Conservation (phyloP, 2,888 invertebrate species). For the Lydus trimaculatus region DNA sequence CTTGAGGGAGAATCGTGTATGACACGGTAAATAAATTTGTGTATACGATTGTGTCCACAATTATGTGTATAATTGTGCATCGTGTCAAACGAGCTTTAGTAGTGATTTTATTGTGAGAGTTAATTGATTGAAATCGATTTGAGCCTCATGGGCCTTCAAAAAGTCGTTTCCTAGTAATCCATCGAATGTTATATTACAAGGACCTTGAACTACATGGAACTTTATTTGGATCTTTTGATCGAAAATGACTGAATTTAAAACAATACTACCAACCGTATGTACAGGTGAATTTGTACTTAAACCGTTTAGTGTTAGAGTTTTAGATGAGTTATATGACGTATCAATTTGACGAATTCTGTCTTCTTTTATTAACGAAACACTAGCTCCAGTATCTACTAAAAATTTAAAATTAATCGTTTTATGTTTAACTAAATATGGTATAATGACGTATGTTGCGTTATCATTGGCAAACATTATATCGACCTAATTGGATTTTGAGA, state of each 20-base stretch:
- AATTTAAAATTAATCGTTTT: slow-evolving; percentile 27
- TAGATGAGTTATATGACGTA: slow-evolving; percentile 10
- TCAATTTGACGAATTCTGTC: slow-evolving; percentile 13
- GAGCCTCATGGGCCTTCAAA: slow-evolving; percentile 23
- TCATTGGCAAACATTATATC: slow-evolving; percentile 16
- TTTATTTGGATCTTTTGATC: slow-evolving; percentile 16
- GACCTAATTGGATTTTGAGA: neutral
- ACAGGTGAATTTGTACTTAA: slow-evolving; percentile 23
- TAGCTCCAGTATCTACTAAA: slow-evolving; percentile 39
- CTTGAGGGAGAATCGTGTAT: too few species aligned
- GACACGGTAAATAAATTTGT: too few species aligned
- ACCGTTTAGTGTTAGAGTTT: slow-evolving; percentile 19
- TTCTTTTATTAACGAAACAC: slow-evolving; percentile 33
- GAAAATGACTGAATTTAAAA: slow-evolving; percentile 17
- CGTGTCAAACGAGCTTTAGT: slow-evolving; percentile 19
- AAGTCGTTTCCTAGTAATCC: slow-evolving; percentile 40
- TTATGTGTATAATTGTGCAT: slow-evolving; percentile 16
- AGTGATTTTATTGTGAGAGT: slow-evolving; percentile 20
- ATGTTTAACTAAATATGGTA: slow-evolving; percentile 11
- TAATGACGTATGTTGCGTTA: slow-evolving; percentile 14
- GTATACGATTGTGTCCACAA: too few species aligned
- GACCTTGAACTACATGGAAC: slow-evolving; percentile 26
- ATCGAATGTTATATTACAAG: slow-evolving; percentile 29
- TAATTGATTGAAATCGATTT: slow-evolving; percentile 26
- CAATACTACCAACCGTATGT: slow-evolving; percentile 25